Percentiles rank a stretch among this genome's conserved stretches.
phyloP scores from a whole-genome alignment of 2,113 vertebrate genomes.

The Uria aalge region DNA sequence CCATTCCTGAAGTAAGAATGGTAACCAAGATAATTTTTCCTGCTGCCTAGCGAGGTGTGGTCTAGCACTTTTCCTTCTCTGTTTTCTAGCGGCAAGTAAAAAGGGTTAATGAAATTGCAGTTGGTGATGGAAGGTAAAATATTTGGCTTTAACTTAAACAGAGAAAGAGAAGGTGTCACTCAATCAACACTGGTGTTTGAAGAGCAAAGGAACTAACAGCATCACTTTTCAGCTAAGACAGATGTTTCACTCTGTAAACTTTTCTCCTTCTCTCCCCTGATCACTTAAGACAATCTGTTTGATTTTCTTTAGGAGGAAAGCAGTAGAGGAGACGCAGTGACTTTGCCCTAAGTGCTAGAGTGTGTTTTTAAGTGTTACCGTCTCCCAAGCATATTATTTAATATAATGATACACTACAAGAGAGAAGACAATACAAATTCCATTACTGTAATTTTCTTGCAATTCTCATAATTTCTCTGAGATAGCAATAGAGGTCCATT shows the following conservation, averaged over 20 bases:
- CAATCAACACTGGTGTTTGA: neutral
- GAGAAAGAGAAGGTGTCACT: neutral
- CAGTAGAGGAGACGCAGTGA: neutral
- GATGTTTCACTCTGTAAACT: neutral
- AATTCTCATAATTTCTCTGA: neutral
- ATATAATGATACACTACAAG: neutral
- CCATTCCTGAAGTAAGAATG: neutral
- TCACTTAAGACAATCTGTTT: neutral
- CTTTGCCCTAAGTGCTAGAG: neutral
- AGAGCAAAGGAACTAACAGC: neutral
- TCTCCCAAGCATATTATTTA: neutral
- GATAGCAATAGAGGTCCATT: neutral
- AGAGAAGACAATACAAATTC: neutral
- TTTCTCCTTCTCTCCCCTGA: neutral
- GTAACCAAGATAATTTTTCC: neutral
- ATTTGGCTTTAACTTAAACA: neutral
- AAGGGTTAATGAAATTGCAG: neutral
- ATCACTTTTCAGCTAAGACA: neutral
- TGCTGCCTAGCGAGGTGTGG: neutral
- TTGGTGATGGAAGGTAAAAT: neutral
- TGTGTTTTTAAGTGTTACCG: neutral
- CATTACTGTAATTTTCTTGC: neutral
- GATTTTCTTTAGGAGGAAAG: neutral
- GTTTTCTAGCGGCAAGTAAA: neutral
- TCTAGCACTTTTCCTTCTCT: neutral